phyloP scores from a whole-genome alignment of 2,888 invertebrate species.

The Tortrix viridana region DNA sequence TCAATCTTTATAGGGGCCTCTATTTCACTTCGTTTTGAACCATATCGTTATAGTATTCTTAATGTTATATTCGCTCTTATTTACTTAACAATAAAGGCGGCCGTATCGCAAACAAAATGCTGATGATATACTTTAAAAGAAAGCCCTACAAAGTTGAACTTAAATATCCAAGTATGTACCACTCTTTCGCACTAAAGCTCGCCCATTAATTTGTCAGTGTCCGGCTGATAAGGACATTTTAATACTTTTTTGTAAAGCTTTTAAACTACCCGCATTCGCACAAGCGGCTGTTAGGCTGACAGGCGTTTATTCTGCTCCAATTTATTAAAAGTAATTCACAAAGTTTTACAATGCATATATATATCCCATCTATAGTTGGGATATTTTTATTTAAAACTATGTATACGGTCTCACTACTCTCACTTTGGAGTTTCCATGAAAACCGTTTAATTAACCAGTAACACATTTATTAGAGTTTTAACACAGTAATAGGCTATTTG shows the following conservation, averaged over 20 bases:
- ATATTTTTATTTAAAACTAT: too few relatives aligned
- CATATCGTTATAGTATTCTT: not conserved
- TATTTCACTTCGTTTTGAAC: not conserved
- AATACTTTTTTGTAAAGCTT: conserved; percentile 6
- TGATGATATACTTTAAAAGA: not conserved
- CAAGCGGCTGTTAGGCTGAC: not conserved
- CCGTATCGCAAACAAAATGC: not conserved
- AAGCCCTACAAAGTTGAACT: not conserved
- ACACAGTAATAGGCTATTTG: too few relatives aligned
- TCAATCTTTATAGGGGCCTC: not conserved
- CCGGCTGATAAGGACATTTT: conserved; percentile 8
- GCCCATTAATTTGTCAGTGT: conserved; percentile 9
- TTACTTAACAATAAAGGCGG: not conserved
- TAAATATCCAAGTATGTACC: not conserved
- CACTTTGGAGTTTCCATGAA: too few relatives aligned
- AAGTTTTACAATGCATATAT: too few relatives aligned
- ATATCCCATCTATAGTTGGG: too few relatives aligned
- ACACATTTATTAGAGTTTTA: too few relatives aligned
- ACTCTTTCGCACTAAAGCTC: not conserved
- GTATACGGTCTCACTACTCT: too few relatives aligned
- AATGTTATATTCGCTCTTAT: not conserved
- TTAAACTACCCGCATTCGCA: conserved; percentile 20
- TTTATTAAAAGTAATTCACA: too few relatives aligned
- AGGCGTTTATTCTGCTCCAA: too few relatives aligned
- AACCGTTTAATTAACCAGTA: too few relatives aligned